Percentiles rank a stretch among this genome's conserved stretches.
These are phyloP conservation scores for Epizoanthus rinbou DNA, from an alignment of 92 coral and sea anemone species.

Conservation along the genomic window DNA sequence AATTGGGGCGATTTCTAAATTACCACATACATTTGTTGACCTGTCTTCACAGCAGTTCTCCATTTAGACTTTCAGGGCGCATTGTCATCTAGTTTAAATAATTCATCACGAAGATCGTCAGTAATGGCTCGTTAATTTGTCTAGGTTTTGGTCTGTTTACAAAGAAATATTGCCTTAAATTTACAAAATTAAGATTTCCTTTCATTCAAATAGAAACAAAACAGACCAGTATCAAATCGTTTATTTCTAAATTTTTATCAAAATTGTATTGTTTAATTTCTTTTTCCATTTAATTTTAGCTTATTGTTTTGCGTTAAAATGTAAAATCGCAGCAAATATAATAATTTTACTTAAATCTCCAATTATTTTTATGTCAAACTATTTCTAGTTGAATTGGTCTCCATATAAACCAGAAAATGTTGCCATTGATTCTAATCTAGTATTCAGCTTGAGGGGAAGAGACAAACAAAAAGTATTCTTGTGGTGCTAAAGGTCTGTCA, in stretches of 20 bases:
- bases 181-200: constrained; percentile 1
- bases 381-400: no score
- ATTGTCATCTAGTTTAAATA: constrained; percentile 8
- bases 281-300: no score
- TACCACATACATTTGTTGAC: not conserved
- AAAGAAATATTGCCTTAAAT: constrained; percentile 2
- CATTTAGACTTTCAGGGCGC: not conserved
- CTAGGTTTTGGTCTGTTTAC: not conserved
- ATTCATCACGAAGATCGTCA: constrained; percentile 1
- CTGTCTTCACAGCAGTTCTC: not conserved
- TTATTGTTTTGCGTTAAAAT: no score
- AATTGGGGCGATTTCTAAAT: not conserved
- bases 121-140: not conserved
- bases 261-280: no score
- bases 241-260: no score
- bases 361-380: constrained; percentile 1
- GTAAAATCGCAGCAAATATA: no score
- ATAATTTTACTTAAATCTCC: not conserved
- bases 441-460: not conserved
- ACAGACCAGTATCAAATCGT: no score
- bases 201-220: not conserved
- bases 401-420: not conserved
- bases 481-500: no score
- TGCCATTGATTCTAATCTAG: not conserved
- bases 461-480: not conserved